Percentiles rank a stretch among this genome's conserved stretches.
Conservation (phyloP, 2,888 invertebrate genomes). For the Zygothrica quintamaculata region DNA sequence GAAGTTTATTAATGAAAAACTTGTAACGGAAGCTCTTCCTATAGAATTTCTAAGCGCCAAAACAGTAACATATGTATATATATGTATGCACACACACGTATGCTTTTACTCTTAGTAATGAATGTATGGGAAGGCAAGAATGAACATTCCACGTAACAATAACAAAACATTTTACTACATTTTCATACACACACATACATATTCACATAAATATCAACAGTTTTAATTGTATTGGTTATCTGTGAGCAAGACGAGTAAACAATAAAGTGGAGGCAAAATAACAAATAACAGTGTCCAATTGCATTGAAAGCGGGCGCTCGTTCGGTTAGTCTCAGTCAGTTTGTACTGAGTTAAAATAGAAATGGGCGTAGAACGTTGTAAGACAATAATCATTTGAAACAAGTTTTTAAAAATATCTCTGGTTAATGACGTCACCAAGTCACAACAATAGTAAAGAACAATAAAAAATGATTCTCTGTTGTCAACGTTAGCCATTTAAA, state of each 20-base stretch:
- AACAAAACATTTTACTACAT: conserved; percentile 53
- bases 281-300: conserved; percentile 24
- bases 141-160: conserved; percentile 50
- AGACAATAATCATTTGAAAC: conserved; percentile 62
- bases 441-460: conserved; percentile 48
- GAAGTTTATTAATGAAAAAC: not conserved
- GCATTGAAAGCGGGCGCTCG: conserved; percentile 33
- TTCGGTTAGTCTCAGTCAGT: conserved; percentile 3
- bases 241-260: conserved; percentile 49
- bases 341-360: conserved; percentile 24
- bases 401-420: conserved; percentile 62
- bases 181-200: conserved; percentile 11
- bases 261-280: conserved; percentile 40
- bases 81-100: conserved; percentile 6
- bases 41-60: conserved; percentile 47
- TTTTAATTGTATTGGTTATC: conserved; percentile 46
- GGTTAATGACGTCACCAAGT: conserved; percentile 65
- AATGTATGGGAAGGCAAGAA: conserved; percentile 12
- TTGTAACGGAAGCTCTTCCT: conserved; percentile 6
- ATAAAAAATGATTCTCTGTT: conserved; percentile 34
- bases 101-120: no score
- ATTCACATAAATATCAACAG: no score
- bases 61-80: conserved; percentile 27
- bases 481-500: conserved; percentile 51
- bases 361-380: conserved; percentile 23